Evolutionary conservation across 1,140 invertebrate genomes (phyloP).

Genomic region (Megathymus violae): DNA sequence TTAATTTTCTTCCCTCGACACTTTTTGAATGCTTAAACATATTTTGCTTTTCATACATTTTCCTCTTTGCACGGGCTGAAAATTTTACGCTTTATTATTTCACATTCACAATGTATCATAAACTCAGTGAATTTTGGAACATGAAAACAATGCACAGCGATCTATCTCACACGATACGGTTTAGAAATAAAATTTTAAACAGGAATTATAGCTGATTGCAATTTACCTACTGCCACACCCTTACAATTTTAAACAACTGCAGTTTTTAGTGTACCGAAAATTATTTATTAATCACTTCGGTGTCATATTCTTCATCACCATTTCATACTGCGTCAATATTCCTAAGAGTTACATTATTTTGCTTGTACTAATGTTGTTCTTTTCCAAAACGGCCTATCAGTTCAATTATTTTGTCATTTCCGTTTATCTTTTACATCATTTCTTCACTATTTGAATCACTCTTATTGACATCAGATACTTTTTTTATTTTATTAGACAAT

Average conservation of each 20-base stretch:
- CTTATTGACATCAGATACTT: slow-evolving; percentile 40
- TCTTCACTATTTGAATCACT: slow-evolving; percentile 59
- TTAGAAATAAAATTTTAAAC: slow-evolving; percentile 50
- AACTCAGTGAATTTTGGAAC: slow-evolving; percentile 61
- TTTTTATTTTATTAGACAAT: slow-evolving; percentile 67
- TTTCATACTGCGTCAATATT: slow-evolving; percentile 67
- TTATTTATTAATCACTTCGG: slow-evolving; percentile 37
- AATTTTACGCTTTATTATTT: slow-evolving; percentile 74
- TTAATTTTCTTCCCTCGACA: slow-evolving; percentile 67
- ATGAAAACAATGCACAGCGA: slow-evolving; percentile 66
- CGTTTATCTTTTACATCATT: slow-evolving; percentile 57
- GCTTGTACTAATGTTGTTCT: slow-evolving; percentile 72
- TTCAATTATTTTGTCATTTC: slow-evolving; percentile 69
- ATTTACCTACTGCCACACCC: slow-evolving; percentile 33
- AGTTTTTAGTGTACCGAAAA: slow-evolving; percentile 10
- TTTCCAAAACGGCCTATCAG: slow-evolving; percentile 83
- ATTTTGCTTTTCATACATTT: slow-evolving; percentile 79
- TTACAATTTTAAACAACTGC: slow-evolving; percentile 27
- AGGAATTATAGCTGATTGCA: slow-evolving; percentile 24
- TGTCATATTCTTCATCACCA: slow-evolving; percentile 61
- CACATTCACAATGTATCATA: slow-evolving; percentile 79
- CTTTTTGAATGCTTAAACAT: slow-evolving; percentile 81
- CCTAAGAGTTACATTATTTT: slow-evolving; percentile 69
- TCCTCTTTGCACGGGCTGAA: slow-evolving; percentile 81
- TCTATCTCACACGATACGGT: slow-evolving; percentile 58